Evolutionary conservation across 2,888 invertebrate genomes (phyloP), one percentile per base, ranked within the genome.

Genomic region (Bombyx huttoni): DNA sequence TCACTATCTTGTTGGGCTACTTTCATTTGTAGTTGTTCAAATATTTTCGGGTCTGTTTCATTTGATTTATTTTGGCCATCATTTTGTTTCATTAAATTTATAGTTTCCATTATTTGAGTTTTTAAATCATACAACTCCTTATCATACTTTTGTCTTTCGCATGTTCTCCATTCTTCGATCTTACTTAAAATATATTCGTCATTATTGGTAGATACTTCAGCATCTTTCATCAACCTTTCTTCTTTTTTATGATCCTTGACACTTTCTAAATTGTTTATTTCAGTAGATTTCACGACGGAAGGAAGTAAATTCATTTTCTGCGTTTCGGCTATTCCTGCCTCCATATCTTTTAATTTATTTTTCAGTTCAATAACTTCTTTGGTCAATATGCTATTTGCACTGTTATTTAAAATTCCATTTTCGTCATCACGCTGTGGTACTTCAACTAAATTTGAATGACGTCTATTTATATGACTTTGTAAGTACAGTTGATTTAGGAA

Each of bases 401-500:
- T 86, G 48, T 67, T 64, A 35, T 56, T 56, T 12, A 54, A 53
- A 51, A 59, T 61, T 56, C 81, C 79, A 59, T 70, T 80, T 62
- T 82, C 72, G 49, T 58, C 62, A 56, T 83, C 80, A 59, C 69
- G 81, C 62, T 83, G 73, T 7, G 83, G 79, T 10, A 64, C 54
- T 50, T 85, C 84, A 46, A 63, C 53, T 10, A 70, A 52, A 55
- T 75, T 72, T 7, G 70, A 56, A 69, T 93, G 93, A 35, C 93
- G 82, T 59, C 93, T 85, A 56, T 85, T 79, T 49, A 91, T 75
- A 64, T 93, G 94, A 48, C 91, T 90, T 68, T 88, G 89, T 54
- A 92, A 81, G 69, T 91, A 93, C 53, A 91, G 86, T 63, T 91
- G 90, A 56, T 92, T 90, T 49, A 92, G 75, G 68, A 93, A 93